Conservation (phyloP, 2,797 vertebrate genomes). For the Amblyopsis hoosieri region DNA sequence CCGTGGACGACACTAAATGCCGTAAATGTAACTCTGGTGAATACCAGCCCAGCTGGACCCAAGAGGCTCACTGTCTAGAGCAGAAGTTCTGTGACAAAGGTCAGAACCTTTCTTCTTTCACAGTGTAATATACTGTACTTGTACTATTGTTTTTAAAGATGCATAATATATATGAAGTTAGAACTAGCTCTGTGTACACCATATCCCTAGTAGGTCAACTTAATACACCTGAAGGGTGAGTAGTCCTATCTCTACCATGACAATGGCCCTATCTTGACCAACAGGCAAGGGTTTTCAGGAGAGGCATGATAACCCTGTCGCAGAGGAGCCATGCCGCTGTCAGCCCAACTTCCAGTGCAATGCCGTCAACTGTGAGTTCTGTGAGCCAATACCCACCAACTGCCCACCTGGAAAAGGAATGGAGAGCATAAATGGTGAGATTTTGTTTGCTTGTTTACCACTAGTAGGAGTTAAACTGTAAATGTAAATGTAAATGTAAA, state of each 20-base stretch:
- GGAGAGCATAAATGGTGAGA: constrained; percentile 58
- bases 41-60: constrained; percentile 88
- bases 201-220: not conserved
- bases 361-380: constrained; percentile 87
- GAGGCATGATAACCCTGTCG: constrained; percentile 74
- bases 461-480: too few relatives aligned
- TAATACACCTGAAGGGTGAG: not conserved
- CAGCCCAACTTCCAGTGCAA: constrained; percentile 80
- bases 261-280: constrained; percentile 10
- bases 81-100: constrained; percentile 90
- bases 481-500: too few relatives aligned
- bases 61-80: constrained; percentile 76
- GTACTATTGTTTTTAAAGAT: not conserved
- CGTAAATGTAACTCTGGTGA: constrained; percentile 79
- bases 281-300: constrained; percentile 86
- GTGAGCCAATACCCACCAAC: constrained; percentile 75
- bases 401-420: constrained; percentile 83
- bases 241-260: not conserved
- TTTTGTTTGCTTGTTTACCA: not conserved
- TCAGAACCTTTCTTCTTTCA: constrained; percentile 59
- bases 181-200: not conserved
- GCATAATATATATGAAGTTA: not conserved
- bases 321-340: constrained; percentile 84
- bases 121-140: too few relatives aligned
- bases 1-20: constrained; percentile 75